Evolutionary conservation across 2,113 vertebrate species (phyloP).

Genomic region (Hippocampus comes): DNA sequence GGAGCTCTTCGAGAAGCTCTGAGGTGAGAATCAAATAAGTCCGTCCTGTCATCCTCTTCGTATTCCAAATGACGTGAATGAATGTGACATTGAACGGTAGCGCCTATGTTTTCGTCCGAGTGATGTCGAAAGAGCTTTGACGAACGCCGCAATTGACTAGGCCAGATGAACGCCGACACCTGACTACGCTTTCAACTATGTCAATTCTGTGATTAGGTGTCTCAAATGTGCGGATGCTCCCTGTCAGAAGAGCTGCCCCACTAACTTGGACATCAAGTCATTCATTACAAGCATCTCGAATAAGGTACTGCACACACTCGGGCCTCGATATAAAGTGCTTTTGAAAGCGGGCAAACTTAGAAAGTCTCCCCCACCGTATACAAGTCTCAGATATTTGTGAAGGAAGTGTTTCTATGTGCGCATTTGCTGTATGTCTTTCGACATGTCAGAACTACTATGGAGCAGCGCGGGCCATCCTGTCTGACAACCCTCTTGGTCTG

Average conservation of each 20-base stretch:
- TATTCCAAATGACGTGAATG: background rate
- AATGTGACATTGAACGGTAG: background rate
- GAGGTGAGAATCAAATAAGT: constrained; percentile 78
- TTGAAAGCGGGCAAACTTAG: background rate
- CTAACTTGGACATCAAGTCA: constrained; percentile 66
- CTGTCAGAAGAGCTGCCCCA: constrained; percentile 70
- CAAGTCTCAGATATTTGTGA: background rate
- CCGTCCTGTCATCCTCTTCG: background rate
- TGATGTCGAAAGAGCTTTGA: background rate
- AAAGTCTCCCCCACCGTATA: background rate
- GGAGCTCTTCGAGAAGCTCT: constrained; percentile 89
- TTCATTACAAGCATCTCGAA: constrained; percentile 68
- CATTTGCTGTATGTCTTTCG: constrained; percentile 8
- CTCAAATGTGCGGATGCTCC: constrained; percentile 67
- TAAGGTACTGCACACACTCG: constrained; percentile 45
- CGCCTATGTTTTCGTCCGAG: background rate
- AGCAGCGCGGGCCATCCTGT: constrained; percentile 83
- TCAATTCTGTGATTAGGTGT: constrained; percentile 50
- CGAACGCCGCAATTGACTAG: background rate
- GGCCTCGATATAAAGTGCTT: background rate
- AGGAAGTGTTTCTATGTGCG: background rate
- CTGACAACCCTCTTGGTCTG: constrained; percentile 90
- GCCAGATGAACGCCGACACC: background rate
- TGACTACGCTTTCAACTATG: background rate
- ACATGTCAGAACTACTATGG: constrained; percentile 82